Conservation (phyloP, 2,113 vertebrate species). For the Notiomystis cincta region DNA sequence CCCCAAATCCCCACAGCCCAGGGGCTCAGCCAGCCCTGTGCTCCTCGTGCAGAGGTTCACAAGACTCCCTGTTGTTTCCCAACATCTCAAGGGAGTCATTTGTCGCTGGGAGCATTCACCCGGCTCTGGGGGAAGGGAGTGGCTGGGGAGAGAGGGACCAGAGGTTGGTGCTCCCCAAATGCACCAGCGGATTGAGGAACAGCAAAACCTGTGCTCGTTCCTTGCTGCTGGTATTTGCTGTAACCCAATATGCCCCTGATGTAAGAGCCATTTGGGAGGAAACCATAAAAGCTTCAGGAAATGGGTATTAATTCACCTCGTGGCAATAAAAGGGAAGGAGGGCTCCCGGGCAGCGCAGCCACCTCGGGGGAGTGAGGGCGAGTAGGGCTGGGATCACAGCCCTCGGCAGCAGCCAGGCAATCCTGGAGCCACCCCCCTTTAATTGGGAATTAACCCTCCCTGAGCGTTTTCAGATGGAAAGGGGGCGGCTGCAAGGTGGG, state of each 20-base stretch:
- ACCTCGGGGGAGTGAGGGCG: background rate
- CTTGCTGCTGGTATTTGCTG: background rate
- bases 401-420: background rate
- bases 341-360: background rate
- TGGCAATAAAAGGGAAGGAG: constrained; percentile 34
- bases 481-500: background rate
- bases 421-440: background rate
- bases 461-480: background rate
- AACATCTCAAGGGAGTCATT: background rate
- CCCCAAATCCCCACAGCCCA: background rate
- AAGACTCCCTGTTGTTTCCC: background rate
- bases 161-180: background rate
- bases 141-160: fast-evolving
- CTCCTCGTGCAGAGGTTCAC: fast-evolving
- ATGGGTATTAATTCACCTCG: constrained; percentile 55
- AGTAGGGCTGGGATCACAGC: background rate
- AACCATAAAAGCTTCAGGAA: constrained; percentile 61
- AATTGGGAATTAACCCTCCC: background rate
- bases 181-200: background rate
- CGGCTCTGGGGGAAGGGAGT: background rate
- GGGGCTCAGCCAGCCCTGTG: background rate
- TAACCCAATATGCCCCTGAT: constrained; percentile 41
- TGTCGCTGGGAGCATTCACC: background rate
- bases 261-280: constrained; percentile 47
- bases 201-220: background rate